These are phyloP conservation scores for Ectobius pallidus DNA, from an alignment of 2,888 invertebrate genomes.

Conservation along the genomic window DNA sequence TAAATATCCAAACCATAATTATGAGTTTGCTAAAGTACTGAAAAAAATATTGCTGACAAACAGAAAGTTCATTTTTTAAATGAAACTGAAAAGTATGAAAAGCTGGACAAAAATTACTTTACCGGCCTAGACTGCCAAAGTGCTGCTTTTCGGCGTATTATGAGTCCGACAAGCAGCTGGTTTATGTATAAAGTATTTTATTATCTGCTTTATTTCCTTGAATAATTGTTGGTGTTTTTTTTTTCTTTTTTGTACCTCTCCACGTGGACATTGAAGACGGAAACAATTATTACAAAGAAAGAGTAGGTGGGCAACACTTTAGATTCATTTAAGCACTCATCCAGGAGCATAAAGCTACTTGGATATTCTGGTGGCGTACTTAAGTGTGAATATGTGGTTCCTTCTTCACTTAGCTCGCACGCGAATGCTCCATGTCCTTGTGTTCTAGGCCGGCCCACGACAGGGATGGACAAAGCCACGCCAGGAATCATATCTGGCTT, in stretches of 20 bases:
- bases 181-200: too few relatives aligned
- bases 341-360: not conserved
- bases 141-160: too few relatives aligned
- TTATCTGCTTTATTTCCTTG: not conserved
- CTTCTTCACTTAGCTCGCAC: not conserved
- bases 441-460: not conserved
- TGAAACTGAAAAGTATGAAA: too few relatives aligned
- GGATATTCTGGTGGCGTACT: conserved; percentile 14
- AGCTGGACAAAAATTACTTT: too few relatives aligned
- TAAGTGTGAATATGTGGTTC: not conserved
- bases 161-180: too few relatives aligned
- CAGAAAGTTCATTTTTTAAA: too few relatives aligned
- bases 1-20: too few relatives aligned
- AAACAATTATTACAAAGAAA: conserved; percentile 13
- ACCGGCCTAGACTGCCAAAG: too few relatives aligned
- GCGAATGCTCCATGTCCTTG: not conserved
- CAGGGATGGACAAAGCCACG: not conserved
- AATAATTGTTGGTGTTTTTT: not conserved
- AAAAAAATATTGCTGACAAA: too few relatives aligned
- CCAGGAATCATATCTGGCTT: not conserved
- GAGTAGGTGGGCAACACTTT: not conserved
- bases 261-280: not conserved
- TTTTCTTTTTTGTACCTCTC: not conserved
- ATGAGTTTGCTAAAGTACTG: too few relatives aligned
- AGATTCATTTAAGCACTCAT: not conserved